These are phyloP conservation scores for Arizona elegans DNA, from an alignment of 2,113 vertebrate species.

Conservation along the genomic window DNA sequence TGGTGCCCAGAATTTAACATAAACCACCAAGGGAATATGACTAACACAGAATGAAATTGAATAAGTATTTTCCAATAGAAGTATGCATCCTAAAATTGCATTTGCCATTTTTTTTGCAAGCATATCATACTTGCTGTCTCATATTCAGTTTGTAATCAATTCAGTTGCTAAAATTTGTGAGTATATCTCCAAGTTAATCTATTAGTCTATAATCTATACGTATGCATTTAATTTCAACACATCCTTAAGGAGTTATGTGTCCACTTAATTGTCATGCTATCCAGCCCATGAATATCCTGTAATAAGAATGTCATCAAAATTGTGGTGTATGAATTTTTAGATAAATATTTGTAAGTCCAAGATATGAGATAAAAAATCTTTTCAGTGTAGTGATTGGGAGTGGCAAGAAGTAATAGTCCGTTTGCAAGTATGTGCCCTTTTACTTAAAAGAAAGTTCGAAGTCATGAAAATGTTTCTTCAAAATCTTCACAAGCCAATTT, in stretches of 20 bases:
- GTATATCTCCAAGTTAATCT: neutral
- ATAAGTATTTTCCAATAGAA: neutral
- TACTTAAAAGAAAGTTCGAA: constrained; percentile 55
- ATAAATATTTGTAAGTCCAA: constrained; percentile 51
- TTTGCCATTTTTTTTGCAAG: neutral
- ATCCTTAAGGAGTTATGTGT: neutral
- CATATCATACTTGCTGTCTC: neutral
- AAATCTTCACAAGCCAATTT: constrained; percentile 34
- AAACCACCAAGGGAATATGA: neutral
- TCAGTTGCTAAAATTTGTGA: neutral
- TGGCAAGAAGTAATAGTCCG: constrained; percentile 13
- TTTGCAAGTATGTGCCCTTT: constrained; percentile 48
- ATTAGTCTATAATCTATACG: neutral
- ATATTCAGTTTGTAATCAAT: neutral
- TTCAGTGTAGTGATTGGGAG: constrained; percentile 46
- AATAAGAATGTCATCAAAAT: neutral
- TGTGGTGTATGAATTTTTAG: constrained; percentile 49
- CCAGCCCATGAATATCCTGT: neutral
- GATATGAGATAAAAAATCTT: constrained; percentile 30
- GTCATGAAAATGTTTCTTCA: constrained; percentile 63
- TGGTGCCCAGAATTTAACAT: neutral
- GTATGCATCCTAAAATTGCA: neutral
- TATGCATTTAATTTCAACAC: neutral
- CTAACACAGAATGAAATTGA: neutral
- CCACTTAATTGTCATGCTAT: neutral